Percentiles rank a stretch among this genome's conserved stretches.
Evolutionary conservation across 2,888 invertebrate species (phyloP).

Genomic region (Suillia variegata): DNA sequence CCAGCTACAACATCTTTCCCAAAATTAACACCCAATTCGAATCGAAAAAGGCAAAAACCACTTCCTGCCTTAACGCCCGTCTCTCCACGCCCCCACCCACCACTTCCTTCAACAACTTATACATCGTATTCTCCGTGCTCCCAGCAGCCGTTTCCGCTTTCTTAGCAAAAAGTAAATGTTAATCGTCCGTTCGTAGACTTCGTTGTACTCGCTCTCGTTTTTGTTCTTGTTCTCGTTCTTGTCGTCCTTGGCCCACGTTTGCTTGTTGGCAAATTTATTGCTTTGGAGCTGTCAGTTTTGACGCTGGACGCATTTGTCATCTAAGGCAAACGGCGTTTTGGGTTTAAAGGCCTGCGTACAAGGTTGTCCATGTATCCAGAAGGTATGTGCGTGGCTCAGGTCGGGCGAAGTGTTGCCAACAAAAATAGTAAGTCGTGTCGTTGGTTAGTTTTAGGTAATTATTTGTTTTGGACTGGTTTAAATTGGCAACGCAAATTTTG

Average conservation of each 20-base stretch:
- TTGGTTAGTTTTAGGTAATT: neutral
- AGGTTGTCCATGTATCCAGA: too few relatives aligned
- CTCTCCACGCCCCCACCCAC: neutral
- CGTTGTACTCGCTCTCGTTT: too few relatives aligned
- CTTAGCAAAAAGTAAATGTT: constrained; percentile 8
- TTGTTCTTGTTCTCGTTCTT: too few relatives aligned
- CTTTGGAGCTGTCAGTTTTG: constrained; percentile 40
- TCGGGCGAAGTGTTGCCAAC: too few relatives aligned
- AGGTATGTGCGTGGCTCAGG: too few relatives aligned
- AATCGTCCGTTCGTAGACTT: constrained; percentile 14
- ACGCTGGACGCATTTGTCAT: constrained; percentile 46
- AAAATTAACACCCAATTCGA: neutral
- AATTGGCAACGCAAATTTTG: neutral
- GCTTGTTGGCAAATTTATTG: constrained; percentile 41
- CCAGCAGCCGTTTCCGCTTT: neutral
- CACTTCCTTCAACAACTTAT: too few relatives aligned
- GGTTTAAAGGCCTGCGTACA: too few relatives aligned
- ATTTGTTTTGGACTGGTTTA: constrained; percentile 1
- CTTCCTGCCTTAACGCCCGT: neutral
- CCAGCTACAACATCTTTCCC: neutral
- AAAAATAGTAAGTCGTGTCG: neutral
- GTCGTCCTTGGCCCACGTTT: too few relatives aligned
- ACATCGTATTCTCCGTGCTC: too few relatives aligned
- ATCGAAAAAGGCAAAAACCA: neutral
- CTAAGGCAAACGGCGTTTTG: too few relatives aligned